A percentile compares a stretch with the other conserved stretches of the same genome.
Evolutionary conservation across 2,113 vertebrate genomes (phyloP).

Genomic region (Abramis brama): DNA sequence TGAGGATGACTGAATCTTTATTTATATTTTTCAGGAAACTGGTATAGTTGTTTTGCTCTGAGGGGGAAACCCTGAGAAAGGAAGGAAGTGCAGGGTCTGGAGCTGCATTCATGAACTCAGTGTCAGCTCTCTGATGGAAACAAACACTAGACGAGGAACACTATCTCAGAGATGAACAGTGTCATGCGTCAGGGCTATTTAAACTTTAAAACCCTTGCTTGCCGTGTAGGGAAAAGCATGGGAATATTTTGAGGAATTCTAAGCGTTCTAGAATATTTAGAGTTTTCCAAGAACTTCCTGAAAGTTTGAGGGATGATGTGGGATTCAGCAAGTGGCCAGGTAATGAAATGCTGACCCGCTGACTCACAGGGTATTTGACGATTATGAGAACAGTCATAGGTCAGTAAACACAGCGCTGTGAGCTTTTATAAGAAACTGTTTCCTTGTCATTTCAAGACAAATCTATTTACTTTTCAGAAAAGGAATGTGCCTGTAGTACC

Average conservation of each 20-base stretch:
- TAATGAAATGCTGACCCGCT: neutral
- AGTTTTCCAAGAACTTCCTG: neutral
- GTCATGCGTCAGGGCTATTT: conserved; percentile 5
- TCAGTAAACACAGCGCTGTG: neutral
- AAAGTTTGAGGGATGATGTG: neutral
- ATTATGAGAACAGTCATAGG: conserved; percentile 3
- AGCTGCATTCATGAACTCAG: neutral
- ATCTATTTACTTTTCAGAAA: neutral
- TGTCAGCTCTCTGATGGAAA: conserved; percentile 3
- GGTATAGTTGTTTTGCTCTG: conserved; percentile 31
- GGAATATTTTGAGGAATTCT: neutral
- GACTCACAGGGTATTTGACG: neutral
- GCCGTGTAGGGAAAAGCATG: neutral
- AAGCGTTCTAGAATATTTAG: neutral
- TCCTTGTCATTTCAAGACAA: neutral
- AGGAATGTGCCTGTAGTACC: neutral
- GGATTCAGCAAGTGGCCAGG: neutral
- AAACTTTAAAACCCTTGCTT: conserved; percentile 12
- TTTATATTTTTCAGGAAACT: conserved; percentile 52
- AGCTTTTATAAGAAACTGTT: neutral
- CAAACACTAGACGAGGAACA: conserved; percentile 9
- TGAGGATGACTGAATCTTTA: conserved; percentile 35
- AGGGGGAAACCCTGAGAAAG: conserved; percentile 32
- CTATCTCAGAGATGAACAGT: neutral
- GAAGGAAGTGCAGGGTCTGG: conserved; percentile 21